Evolutionary conservation across 2,113 vertebrate genomes (phyloP).

Genomic region (Machaerirhynchus nigripectus): DNA sequence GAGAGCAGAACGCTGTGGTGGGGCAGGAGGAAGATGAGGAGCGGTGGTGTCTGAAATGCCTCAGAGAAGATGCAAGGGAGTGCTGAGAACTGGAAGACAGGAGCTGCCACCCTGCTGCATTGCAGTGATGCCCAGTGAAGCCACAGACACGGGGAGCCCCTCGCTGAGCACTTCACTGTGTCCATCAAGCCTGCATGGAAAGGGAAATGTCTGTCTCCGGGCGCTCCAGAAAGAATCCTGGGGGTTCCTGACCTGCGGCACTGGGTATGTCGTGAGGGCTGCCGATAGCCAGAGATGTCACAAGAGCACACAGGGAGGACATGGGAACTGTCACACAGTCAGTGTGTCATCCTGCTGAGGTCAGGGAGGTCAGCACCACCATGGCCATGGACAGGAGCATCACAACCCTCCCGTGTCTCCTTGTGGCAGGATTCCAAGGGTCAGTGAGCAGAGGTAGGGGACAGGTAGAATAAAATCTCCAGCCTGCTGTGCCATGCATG

Average conservation of each 20-base stretch:
- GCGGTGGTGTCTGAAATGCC: neutral
- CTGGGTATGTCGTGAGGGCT: neutral
- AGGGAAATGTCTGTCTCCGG: neutral
- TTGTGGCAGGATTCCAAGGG: neutral
- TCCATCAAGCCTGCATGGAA: neutral
- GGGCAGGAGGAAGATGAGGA: neutral
- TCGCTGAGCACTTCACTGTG: neutral
- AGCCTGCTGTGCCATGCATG: neutral
- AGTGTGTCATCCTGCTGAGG: neutral
- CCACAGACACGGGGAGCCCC: neutral
- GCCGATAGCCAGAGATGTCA: rapidly evolving
- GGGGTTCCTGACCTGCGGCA: neutral
- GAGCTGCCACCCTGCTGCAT: neutral
- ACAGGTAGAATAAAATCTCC: neutral
- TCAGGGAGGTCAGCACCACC: neutral
- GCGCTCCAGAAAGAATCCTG: neutral
- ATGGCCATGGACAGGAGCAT: neutral
- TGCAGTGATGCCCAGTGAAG: neutral
- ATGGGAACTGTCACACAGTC: neutral
- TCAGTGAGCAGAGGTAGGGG: neutral
- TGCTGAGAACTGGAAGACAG: neutral
- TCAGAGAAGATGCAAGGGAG: neutral
- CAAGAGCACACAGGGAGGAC: neutral
- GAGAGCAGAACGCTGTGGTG: rapidly evolving
- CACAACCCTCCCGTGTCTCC: neutral